Base-by-base conservation (phyloP, 2,113 vertebrate species). In the Sporophila hypoxantha region DNA sequence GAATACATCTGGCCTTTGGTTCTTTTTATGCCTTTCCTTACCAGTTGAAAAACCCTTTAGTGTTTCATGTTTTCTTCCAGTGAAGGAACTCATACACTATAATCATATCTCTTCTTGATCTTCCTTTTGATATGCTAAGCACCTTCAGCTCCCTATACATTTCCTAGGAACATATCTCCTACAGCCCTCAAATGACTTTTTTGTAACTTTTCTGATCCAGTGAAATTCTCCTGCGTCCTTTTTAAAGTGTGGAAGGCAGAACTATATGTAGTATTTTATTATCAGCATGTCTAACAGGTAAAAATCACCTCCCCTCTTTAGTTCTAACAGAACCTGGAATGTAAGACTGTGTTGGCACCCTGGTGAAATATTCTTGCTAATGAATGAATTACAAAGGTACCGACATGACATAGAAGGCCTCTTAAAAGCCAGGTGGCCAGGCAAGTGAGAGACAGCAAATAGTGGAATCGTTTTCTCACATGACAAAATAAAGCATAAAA, bases 121-220 rank as follows among this genome's bases (percentile, higher is more conserved):
- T 93, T 87, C 78, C 71, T 74, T 94, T 95, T 94, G 92, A 94
- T 93, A 95, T 90, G 91, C 69, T 94, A 91, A 95, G 67, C 53
- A 44, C 73, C 60, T 65, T 52, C 88, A 90, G 90, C 64, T 93
- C 77, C 90, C 88, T 93, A 86, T 90, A 90, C 82, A 69, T 94
- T 87, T 85, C 89, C 87, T 88, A 82, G 87, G 75, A 95, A 93
- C 67, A 36, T 66, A 84, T 90, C 71, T 91, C 92, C 88, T 82
- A 59, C 78, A 93, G 93, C 88, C 76, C 87, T 93, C 87, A 95
- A 94, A 95, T 94, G 90, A 94, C 92, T 93, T 94, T 94, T 92
- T 92, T 94, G 79, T 93, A 94, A 95, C 93, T 93, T 95, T 93
- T 95, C 93, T 95, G 90, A 93, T 93, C 76, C 93, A 95, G 76